Evolutionary conservation across 2,888 invertebrate genomes (phyloP), one percentile per base, ranked within the genome.

Genomic region (Drosophila suboccidentalis): DNA sequence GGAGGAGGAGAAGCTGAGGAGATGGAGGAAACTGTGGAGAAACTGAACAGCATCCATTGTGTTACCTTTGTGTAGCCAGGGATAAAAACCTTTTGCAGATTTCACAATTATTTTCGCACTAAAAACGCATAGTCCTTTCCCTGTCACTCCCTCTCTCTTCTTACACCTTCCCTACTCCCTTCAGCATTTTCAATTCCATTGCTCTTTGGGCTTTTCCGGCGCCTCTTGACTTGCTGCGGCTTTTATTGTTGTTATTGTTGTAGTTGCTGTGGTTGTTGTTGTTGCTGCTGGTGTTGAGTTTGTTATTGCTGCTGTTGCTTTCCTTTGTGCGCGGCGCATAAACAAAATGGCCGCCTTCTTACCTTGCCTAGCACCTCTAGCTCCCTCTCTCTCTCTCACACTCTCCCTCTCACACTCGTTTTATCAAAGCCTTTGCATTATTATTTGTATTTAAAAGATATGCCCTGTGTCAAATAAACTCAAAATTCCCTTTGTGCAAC

Each of bases 101-200:
- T 83, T 78, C 82, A 82, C 84, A 86, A 87, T 84, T 88, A 88
- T 87, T 87, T 86, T 88, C 80, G 88, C 87, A 88, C 88, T 80
- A 83, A 78, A 86, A 88, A 80, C 63, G 72, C 69, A 71, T 19
- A 38, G 41, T 26, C 29, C 15, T 13, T 9, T 34, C 10, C 1
- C 10, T 32, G 19, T 4, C 0, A 15, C 22, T n/a, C 29, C 10
- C 39, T 22, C 39, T 13, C 19, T 9, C 29, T 32, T 38, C 8
- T 38, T n/a, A 34, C 38, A 17, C 10, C 26, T 10, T 55, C 6
- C 9, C 58, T 43, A 44, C 54, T 13, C 19, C 54, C 11, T 32
- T 32, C 9, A 13, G 4, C 15, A 46, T 15, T 57, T 46, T 36
- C 50, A 36, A 53, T 53, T 38, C 36, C 47, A 47, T 58, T 58